Base-by-base conservation (phyloP, 2,113 vertebrate species). In the Amphilophus citrinellus region DNA sequence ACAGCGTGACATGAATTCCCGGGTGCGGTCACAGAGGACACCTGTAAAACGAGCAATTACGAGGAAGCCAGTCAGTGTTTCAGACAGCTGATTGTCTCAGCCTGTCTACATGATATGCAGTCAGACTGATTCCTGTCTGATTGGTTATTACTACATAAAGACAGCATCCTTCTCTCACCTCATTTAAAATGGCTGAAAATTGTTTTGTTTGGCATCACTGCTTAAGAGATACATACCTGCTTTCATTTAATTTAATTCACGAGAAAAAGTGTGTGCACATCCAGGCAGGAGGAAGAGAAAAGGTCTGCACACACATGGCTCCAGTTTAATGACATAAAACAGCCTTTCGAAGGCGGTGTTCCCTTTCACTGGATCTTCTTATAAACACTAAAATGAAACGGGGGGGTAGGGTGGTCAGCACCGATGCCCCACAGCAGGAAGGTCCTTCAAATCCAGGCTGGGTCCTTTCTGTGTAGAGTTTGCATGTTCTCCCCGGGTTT, bases 1-100 rank as follows among this genome's bases (percentile, higher is more conserved):
- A 76, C 82, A 30, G 61, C 77, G 35, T 3, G 42, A 77, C 47
- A 71, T 4, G 87, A 71, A 79, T 80, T 73, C 4, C 20, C 79
- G 79, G 84, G 44, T 59, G 61, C 5, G 10, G 30, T 42, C 56
- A 59, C 79, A 71, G 27, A 75, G 22, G 56, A 80, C 87, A 87
- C 89, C 86, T 92, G 76, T 15, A 32, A 61, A 27, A 61, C 13
- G 62, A 80, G 4, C 32, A 56, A n/a, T n/a, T 56, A 53, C 68
- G 14, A 56, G 3, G 0, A 73, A 73, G 68, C n/a, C 24, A 1
- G 68, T n/a, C 13, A 0, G 22, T 15, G 82, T 20, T 35, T 39
- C 20, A 42, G 20, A 27, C 77, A 57, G 47, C 47, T 22, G 42
- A 22, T 14, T 27, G 47, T 73, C 47, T 79, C 57, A n/a, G 20